Evolutionary conservation across 2,797 vertebrate genomes (phyloP).

Genomic region (Malacoctenus gilli): DNA sequence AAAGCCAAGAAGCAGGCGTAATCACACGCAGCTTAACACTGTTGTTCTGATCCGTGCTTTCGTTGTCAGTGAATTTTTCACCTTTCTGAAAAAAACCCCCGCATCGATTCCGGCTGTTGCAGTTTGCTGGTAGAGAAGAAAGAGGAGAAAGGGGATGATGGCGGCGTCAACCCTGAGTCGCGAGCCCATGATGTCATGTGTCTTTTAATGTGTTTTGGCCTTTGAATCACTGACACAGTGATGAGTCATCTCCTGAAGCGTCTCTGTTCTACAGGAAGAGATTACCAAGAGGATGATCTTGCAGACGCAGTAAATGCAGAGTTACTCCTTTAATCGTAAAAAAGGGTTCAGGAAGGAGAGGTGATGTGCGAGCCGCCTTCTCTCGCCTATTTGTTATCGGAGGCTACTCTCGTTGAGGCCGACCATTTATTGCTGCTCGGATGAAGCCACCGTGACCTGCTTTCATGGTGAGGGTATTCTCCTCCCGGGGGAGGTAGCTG

Average conservation of each 20-base stretch:
- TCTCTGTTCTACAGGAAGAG: constrained; percentile 19
- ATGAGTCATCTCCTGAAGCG: constrained; percentile 48
- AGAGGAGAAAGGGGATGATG: constrained; percentile 1
- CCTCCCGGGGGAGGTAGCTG: constrained; percentile 41
- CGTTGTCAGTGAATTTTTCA: constrained; percentile 15
- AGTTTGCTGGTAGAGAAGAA: not conserved
- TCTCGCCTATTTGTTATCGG: constrained; percentile 36
- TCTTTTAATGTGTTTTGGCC: constrained; percentile 25
- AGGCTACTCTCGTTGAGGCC: constrained; percentile 11
- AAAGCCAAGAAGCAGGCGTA: constrained; percentile 36
- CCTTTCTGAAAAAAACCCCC: too few relatives aligned
- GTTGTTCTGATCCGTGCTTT: constrained; percentile 17
- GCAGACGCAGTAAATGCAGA: constrained; percentile 18
- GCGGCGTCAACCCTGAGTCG: constrained; percentile 4
- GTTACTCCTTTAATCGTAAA: constrained; percentile 8
- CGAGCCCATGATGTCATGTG: constrained; percentile 37
- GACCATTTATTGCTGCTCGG: constrained; percentile 46
- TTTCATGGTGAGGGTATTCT: constrained; percentile 55
- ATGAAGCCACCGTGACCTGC: constrained; percentile 44
- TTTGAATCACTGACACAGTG: constrained; percentile 31
- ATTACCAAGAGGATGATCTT: not conserved
- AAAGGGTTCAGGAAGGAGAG: constrained; percentile 24
- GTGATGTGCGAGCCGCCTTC: constrained; percentile 21
- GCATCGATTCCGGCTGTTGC: not conserved
- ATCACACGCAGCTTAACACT: constrained; percentile 14